These are phyloP conservation scores for Chelonus formosanus DNA, from an alignment of 2,888 invertebrate genomes.

Conservation along the genomic window DNA sequence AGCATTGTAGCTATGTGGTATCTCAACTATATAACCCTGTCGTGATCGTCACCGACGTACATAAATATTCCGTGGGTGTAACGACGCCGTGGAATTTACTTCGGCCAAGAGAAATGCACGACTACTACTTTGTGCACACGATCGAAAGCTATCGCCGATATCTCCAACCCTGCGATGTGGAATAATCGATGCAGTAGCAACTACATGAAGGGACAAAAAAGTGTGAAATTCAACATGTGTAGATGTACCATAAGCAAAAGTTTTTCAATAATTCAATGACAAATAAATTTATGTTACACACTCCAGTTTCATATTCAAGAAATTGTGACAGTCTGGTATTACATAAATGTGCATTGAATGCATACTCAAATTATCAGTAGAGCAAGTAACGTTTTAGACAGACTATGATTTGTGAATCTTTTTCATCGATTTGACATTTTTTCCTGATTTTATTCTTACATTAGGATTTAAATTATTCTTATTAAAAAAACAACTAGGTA, in stretches of 20 bases:
- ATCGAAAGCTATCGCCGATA: constrained; percentile 25
- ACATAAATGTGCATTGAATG: not conserved
- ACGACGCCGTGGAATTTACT: constrained; percentile 31
- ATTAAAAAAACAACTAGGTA: too few species aligned
- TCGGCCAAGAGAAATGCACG: constrained; percentile 29
- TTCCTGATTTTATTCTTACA: too few species aligned
- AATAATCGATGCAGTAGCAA: constrained; percentile 27
- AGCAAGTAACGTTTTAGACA: not conserved
- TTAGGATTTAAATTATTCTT: too few species aligned
- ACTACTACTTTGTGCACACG: constrained; percentile 16
- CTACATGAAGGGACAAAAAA: not conserved
- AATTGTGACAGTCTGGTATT: not conserved
- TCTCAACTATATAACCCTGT: constrained; percentile 28
- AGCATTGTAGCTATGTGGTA: not conserved
- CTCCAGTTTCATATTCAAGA: constrained; percentile 3
- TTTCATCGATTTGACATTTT: too few species aligned
- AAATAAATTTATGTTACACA: constrained; percentile 4
- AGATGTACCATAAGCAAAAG: not conserved
- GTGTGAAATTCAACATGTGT: constrained; percentile 8
- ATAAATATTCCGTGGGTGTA: constrained; percentile 41
- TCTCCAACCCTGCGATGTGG: constrained; percentile 20
- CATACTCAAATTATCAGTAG: constrained; percentile 4
- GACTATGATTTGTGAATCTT: too few species aligned
- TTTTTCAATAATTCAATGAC: constrained; percentile 7
- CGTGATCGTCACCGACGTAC: constrained; percentile 28